Evolutionary conservation across 2,797 vertebrate genomes (phyloP), one percentile per base, ranked within the genome.

Genomic region (Rhynchotus rufescens): DNA sequence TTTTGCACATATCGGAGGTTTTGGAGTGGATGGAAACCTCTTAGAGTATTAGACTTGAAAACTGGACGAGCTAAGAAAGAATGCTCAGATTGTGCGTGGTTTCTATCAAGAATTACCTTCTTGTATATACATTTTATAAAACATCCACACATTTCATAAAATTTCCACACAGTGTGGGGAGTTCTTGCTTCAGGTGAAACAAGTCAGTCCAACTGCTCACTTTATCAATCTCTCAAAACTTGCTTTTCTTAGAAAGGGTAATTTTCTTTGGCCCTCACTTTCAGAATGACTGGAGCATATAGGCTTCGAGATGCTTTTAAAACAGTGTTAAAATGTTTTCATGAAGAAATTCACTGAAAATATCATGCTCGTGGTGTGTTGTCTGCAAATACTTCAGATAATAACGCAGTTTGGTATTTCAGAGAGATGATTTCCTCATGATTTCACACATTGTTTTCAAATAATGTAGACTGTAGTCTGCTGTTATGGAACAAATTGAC

Each of bases 361-460:
- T 23, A 6, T 40, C 13, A 5, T 16, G 21, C 56, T 68, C 12
- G 1, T 2, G 28, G 25, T 30, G 25, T 30, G 62, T 32, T 84
- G 86, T 42, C 72, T 90, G 72, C 52, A 38, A 51, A 26, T 15
- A 6, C 28, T 14, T 6, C 20, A 56, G 84, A 44, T 57, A 30
- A 34, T 9, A 76, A 16, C 44, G 30, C 8, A 36, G 65, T 65
- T 61, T n/a, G 44, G 40, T 40, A 16, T 30, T 83, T 40, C 56
- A 36, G 69, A 34, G 80, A 15, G 88, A 65, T 83, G 49, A 7
- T 72, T 76, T 88, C 74, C 81, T 88, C 60, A 10, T 88, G 73
- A 49, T 83, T 88, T 88, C 88, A 90, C 81, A 42, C 65, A 28
- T 72, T 76, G 73, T 92, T 86, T 88, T 80, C 73, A 56, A 28